A percentile compares a stretch with the other conserved stretches of the same genome.
phyloP scores from a whole-genome alignment of 2,113 vertebrate genomes.

The Amphilophus citrinellus region DNA sequence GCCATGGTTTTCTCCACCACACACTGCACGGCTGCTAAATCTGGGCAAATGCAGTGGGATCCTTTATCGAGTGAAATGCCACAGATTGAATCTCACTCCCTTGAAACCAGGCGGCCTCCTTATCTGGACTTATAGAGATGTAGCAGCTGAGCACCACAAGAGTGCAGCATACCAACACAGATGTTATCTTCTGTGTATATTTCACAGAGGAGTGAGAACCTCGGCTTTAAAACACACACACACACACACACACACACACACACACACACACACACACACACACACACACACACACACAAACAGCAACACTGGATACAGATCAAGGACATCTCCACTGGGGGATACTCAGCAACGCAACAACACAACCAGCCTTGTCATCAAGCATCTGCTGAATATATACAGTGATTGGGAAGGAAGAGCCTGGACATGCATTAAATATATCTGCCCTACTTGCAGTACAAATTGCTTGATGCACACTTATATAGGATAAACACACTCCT shows the following conservation, averaged over 20 bases:
- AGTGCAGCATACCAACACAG: slow-evolving; percentile 79
- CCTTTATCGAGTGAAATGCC: slow-evolving; percentile 66
- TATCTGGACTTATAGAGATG: slow-evolving; percentile 70
- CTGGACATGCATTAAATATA: slow-evolving; percentile 3
- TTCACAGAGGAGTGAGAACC: slow-evolving; percentile 44
- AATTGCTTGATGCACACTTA: slow-evolving; percentile 41
- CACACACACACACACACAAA: slow-evolving; percentile 14
- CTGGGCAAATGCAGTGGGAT: slow-evolving; percentile 41
- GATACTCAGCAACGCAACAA: slow-evolving; percentile 39
- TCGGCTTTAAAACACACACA: not conserved
- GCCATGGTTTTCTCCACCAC: slow-evolving; percentile 3
- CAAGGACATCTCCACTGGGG: slow-evolving; percentile 58
- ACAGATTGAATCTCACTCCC: slow-evolving; percentile 67
- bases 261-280: slow-evolving; percentile 6
- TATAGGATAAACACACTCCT: slow-evolving; percentile 15
- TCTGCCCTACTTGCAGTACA: slow-evolving; percentile 25
- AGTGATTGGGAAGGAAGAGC: slow-evolving; percentile 38
- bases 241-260: slow-evolving; percentile 12
- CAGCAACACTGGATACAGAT: slow-evolving; percentile 61
- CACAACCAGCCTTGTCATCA: slow-evolving; percentile 45
- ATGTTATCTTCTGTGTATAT: slow-evolving; percentile 72
- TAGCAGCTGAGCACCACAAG: slow-evolving; percentile 76
- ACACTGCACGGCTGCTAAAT: slow-evolving; percentile 23
- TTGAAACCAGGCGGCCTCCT: slow-evolving; percentile 54
- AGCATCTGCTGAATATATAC: slow-evolving; percentile 42